phyloP scores from a whole-genome alignment of 2,113 vertebrate species.

The Scatophagus argus region DNA sequence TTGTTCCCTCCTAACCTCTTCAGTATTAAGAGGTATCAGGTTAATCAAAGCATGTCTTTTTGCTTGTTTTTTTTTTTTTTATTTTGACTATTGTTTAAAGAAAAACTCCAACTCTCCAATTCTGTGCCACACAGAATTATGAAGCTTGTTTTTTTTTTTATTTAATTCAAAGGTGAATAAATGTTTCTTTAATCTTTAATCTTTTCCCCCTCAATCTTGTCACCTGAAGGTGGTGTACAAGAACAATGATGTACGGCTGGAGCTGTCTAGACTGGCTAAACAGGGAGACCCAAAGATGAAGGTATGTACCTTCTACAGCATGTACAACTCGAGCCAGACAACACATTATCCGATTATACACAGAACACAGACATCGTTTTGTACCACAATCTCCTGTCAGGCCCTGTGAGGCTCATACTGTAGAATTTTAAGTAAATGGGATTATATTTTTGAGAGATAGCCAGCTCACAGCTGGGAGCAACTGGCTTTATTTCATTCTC shows the following conservation, averaged over 20 bases:
- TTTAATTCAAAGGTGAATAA: constrained; percentile 25
- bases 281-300: constrained; percentile 98
- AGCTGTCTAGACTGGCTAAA: constrained; percentile 96
- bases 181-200: too few species aligned
- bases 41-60: background rate
- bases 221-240: constrained; percentile 95
- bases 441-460: constrained; percentile 61
- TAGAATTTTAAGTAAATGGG: constrained; percentile 50
- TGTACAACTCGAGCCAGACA: constrained; percentile 22
- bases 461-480: constrained; percentile 28
- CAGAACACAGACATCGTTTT: constrained; percentile 30
- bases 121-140: background rate
- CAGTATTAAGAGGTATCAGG: background rate
- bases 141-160: too few species aligned
- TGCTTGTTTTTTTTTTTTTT: background rate
- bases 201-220: constrained; percentile 12
- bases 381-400: constrained; percentile 27
- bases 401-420: constrained; percentile 16
- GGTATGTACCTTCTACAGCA: constrained; percentile 60
- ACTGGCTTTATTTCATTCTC: constrained; percentile 47
- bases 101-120: background rate
- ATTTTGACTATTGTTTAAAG: background rate
- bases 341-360: constrained; percentile 39
- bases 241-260: constrained; percentile 97
- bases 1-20: background rate